phyloP scores from a whole-genome alignment of 2,888 invertebrate genomes.

The Eulithis testata region DNA sequence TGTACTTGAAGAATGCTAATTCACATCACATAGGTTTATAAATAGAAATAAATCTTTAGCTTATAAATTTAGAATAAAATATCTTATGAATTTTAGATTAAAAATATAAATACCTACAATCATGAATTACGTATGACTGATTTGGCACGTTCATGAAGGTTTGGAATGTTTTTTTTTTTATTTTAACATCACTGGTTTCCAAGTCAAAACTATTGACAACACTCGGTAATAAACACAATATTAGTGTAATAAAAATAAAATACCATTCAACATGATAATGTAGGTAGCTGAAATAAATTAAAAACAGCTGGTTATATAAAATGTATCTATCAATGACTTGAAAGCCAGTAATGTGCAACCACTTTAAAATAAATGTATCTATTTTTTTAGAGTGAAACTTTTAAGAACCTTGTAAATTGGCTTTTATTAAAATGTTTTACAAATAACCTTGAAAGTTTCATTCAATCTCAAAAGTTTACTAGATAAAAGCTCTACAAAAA shows the following conservation, averaged over 20 bases:
- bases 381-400: too few relatives aligned
- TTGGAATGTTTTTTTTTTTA: slow-evolving; percentile 15
- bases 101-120: slow-evolving; percentile 32
- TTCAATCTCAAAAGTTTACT: too few relatives aligned
- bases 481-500: neutral
- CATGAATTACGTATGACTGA: slow-evolving; percentile 48
- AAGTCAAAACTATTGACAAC: neutral
- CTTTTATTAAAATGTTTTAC: too few relatives aligned
- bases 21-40: neutral
- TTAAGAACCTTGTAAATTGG: too few relatives aligned
- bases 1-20: too few relatives aligned
- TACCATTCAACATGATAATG: too few relatives aligned
- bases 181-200: slow-evolving; percentile 15
- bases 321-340: neutral
- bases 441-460: too few relatives aligned
- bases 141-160: slow-evolving; percentile 35
- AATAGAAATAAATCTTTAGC: slow-evolving; percentile 39
- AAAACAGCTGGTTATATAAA: neutral
- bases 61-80: slow-evolving; percentile 44
- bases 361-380: too few relatives aligned
- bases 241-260: too few relatives aligned
- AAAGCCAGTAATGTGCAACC: too few relatives aligned
- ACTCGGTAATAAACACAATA: too few relatives aligned
- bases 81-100: slow-evolving; percentile 60
- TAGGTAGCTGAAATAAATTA: too few relatives aligned